phyloP scores from a whole-genome alignment of 2,797 vertebrate genomes.

The Strix occidentalis region DNA sequence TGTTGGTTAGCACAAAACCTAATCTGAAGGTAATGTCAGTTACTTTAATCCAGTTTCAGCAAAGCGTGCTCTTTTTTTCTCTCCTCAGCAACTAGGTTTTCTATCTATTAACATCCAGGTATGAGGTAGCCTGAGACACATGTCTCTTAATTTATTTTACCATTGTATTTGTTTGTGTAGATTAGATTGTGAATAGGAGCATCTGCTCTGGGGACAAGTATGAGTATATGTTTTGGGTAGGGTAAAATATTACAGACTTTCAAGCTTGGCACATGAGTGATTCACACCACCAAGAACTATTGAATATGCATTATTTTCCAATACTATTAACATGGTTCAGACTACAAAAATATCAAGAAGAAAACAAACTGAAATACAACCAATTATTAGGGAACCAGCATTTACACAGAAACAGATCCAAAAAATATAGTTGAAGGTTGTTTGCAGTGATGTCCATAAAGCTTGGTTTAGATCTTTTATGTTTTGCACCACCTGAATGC shows the following conservation, averaged over 20 bases:
- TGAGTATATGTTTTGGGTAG: not conserved
- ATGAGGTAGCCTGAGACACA: not conserved
- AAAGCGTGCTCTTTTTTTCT: not conserved
- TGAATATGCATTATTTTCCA: not conserved
- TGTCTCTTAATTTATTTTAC: not conserved
- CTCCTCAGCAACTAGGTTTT: not conserved
- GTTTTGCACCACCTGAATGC: not conserved
- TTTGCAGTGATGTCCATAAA: not conserved
- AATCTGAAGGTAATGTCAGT: not conserved
- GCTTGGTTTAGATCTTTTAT: not conserved
- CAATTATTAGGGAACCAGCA: not conserved
- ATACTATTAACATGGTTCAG: not conserved
- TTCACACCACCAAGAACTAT: not conserved
- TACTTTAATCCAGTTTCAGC: not conserved
- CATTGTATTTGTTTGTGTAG: not conserved
- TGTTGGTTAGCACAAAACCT: not conserved
- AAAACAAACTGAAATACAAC: not conserved
- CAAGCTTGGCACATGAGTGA: not conserved
- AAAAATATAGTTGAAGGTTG: not conserved
- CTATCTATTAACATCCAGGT: not conserved
- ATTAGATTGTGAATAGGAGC: not conserved
- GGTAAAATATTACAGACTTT: not conserved
- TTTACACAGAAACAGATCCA: not conserved
- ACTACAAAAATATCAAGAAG: not conserved
- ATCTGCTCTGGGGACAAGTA: not conserved